phyloP scores from a whole-genome alignment of 2,797 vertebrate genomes.

The Streptopelia turtur region DNA sequence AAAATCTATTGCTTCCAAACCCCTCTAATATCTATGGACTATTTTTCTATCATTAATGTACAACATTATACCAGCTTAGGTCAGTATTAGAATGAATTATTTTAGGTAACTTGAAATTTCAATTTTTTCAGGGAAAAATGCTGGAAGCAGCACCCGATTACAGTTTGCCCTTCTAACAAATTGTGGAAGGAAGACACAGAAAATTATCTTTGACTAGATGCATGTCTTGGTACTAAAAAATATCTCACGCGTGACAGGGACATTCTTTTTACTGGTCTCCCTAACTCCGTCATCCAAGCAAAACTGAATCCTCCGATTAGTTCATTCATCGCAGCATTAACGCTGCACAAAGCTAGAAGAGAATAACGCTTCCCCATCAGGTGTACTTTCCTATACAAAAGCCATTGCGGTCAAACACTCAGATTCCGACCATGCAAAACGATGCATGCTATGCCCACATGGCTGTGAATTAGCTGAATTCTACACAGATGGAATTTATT shows the following conservation, averaged over 20 bases:
- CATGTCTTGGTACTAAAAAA: neutral
- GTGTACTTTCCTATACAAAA: neutral
- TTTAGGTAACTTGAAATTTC: neutral
- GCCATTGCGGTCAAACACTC: fast-evolving
- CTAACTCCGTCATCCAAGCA: neutral
- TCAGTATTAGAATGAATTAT: neutral
- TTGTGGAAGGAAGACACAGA: neutral
- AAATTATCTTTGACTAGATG: neutral
- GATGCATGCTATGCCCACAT: fast-evolving
- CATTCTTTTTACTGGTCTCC: neutral
- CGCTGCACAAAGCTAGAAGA: neutral
- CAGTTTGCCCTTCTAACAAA: neutral
- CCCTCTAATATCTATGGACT: neutral
- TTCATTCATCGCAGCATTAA: neutral
- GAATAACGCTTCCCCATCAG: fast-evolving
- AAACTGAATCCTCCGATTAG: neutral
- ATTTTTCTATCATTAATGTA: neutral
- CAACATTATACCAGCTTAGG: neutral
- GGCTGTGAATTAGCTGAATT: neutral
- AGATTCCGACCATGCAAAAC: neutral
- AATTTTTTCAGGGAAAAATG: neutral
- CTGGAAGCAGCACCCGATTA: neutral
- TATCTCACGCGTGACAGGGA: neutral
- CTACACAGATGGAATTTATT: fast-evolving
- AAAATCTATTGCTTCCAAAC: neutral